A percentile compares a stretch with the other conserved stretches of the same genome.
These are phyloP conservation scores for Cyprinus carpio DNA, from an alignment of 2,113 vertebrate species.

Conservation along the genomic window DNA sequence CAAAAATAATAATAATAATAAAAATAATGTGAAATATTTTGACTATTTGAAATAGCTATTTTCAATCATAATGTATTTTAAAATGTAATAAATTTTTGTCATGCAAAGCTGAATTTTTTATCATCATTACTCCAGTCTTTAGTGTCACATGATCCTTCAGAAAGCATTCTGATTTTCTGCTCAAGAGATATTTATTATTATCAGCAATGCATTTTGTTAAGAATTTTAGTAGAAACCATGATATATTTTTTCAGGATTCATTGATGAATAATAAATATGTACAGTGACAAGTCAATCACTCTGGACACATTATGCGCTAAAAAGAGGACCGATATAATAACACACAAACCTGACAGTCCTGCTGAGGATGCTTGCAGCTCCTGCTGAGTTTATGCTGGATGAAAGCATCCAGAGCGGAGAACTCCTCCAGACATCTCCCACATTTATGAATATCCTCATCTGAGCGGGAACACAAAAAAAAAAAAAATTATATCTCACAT, in stretches of 20 bases:
- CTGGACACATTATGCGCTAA: background rate
- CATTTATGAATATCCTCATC: slow-evolving; percentile 93
- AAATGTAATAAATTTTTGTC: background rate
- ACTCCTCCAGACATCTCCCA: slow-evolving; percentile 92
- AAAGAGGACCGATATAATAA: background rate
- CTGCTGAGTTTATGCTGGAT: slow-evolving; percentile 94
- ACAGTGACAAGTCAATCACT: background rate
- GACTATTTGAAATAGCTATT: background rate
- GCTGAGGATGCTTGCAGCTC: slow-evolving; percentile 77
- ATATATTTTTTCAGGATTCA: background rate
- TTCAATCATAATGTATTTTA: background rate
- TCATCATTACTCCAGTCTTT: background rate
- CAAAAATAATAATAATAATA: background rate
- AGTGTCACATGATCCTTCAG: background rate
- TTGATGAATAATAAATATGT: background rate
- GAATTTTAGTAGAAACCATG: background rate
- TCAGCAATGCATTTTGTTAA: no score
- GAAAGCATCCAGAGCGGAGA: slow-evolving; percentile 90
- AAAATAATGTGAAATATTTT: background rate
- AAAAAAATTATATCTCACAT: background rate
- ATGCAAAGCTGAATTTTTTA: background rate
- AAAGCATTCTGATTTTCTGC: background rate
- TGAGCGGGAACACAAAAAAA: slow-evolving; percentile 43
- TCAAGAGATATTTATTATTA: background rate
- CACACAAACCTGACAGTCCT: slow-evolving; percentile 51